Conservation (phyloP, 2,797 vertebrate species). For the Microtus agrestis region DNA sequence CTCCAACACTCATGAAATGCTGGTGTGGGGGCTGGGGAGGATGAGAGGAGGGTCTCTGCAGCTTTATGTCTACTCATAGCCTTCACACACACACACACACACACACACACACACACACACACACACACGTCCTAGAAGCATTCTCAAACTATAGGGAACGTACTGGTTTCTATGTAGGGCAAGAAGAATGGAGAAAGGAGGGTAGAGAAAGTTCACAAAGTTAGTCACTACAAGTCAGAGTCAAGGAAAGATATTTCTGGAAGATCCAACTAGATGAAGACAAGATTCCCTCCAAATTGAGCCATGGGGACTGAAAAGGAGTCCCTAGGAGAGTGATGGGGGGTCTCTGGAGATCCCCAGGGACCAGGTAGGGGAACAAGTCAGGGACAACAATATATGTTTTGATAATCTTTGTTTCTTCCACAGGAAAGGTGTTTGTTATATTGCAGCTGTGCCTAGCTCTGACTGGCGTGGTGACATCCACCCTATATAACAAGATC, state of each 20-base stretch:
- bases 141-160: not conserved
- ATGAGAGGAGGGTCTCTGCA: not conserved
- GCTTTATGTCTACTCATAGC: not conserved
- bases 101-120: not conserved
- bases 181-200: not conserved
- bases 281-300: not conserved
- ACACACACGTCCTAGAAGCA: not conserved
- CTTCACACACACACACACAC: too few species aligned
- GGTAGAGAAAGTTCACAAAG: not conserved
- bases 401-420: not conserved
- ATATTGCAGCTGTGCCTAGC: slow-evolving; percentile 92
- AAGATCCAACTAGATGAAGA: not conserved
- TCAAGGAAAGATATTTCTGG: not conserved
- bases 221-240: not conserved
- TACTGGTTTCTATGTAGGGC: not conserved
- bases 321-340: not conserved
- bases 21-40: not conserved
- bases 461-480: slow-evolving; percentile 90
- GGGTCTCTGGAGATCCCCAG: not conserved
- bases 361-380: not conserved
- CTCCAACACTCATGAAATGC: not conserved
- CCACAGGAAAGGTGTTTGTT: slow-evolving; percentile 92
- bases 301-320: not conserved
- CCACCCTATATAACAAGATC: slow-evolving; percentile 92
- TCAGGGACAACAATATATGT: not conserved